Base-by-base conservation (phyloP, 2,888 invertebrate genomes). In the Dynastes maya region DNA sequence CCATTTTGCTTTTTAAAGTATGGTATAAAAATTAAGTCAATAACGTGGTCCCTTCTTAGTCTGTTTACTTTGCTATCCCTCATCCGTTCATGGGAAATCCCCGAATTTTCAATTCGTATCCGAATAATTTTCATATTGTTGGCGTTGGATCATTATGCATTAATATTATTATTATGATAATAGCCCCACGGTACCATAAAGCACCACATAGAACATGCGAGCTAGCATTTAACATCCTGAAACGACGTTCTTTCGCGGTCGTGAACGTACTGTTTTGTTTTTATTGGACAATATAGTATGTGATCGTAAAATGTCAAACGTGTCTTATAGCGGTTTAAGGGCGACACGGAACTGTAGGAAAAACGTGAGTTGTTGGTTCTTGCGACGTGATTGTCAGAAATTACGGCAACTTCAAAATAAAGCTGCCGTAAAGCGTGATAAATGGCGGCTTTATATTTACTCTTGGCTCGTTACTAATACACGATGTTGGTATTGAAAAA, bases 251-350 rank as follows among this genome's bases (percentile, higher is more conserved):
- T 72, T 72, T 72, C 58, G 72, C 58, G 72, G 55, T 37, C 58
- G 72, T 58, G 72, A 72, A 72, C 72, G 40, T 72, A 72, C 45
- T 51, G 68, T 40, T 58, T 72, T 58, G 72, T 58, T 72, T 72
- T 72, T 72, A 72, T 72, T 58, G 72, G 72, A 72, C 58, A 11
- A 72, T 58, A 72, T 72, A 72, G 32, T 72, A 72, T 72, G 72
- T 58, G 72, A 72, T 72, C 72, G 58, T 72, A 72, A 72, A 72
- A 72, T 72, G 72, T 58, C 72, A 58, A 72, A 72, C 40, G 72
- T 72, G 72, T 58, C 58, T 72, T 72, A 72, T 51, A 29, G 68
- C 55, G 72, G 58, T 58, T 72, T 58, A 40, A 72, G 68, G 29
- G 29, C 29, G 32, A 40, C 65, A 65, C 65, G 65, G 13, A 37